Conservation (phyloP, 2,797 vertebrate genomes). For the Scomberomorus guttatus region DNA sequence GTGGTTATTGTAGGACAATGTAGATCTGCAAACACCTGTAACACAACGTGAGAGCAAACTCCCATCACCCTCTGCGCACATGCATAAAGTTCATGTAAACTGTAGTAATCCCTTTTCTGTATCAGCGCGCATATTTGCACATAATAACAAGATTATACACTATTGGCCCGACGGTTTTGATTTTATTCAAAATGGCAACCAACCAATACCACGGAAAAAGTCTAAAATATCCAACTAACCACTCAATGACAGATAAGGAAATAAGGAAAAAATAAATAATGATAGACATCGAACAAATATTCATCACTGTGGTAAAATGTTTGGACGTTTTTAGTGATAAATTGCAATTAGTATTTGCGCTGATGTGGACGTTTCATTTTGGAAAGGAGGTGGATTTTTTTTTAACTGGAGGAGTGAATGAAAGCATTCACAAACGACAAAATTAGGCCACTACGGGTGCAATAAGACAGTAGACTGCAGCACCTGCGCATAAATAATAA, state of each 20-base stretch:
- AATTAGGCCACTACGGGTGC: conserved; percentile 3
- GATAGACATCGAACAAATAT: conserved; percentile 47
- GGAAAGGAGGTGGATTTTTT: conserved; percentile 2
- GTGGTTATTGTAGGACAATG: conserved; percentile 23
- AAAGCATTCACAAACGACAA: conserved; percentile 39
- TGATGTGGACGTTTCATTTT: conserved; percentile 49
- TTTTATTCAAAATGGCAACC: conserved; percentile 6
- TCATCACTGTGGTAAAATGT: conserved; percentile 60
- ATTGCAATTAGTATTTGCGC: conserved; percentile 29
- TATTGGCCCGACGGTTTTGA: neutral
- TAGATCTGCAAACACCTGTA: conserved; percentile 53
- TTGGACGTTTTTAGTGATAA: conserved; percentile 50
- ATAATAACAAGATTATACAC: neutral
- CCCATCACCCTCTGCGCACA: neutral
- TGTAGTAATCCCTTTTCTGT: neutral
- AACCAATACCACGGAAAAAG: neutral
- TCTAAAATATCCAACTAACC: conserved; percentile 38
- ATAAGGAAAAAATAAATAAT: conserved; percentile 52
- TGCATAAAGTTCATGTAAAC: neutral
- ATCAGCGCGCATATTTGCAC: neutral
- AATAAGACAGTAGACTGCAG: neutral
- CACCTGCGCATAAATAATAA: conserved; percentile 31
- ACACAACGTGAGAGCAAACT: conserved; percentile 29
- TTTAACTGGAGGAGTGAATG: conserved; percentile 35
- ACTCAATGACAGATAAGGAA: conserved; percentile 61